Evolutionary conservation across 2,113 vertebrate genomes (phyloP).

Genomic region (Lophochroa leadbeateri): DNA sequence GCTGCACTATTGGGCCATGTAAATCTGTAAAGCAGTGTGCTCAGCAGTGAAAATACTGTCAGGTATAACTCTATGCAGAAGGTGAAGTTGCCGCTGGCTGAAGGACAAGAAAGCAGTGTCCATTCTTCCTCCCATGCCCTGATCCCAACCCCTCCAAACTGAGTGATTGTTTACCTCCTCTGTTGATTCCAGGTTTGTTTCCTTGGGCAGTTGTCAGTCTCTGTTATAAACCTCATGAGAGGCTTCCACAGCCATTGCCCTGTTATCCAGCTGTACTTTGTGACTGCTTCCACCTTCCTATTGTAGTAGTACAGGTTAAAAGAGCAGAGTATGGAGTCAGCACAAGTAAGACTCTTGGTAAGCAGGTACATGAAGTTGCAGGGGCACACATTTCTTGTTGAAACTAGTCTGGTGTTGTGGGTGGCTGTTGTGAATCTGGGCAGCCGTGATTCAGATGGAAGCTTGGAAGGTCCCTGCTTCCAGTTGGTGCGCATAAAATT

Average conservation of each 20-base stretch:
- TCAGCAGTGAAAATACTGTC: background rate
- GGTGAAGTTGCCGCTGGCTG: background rate
- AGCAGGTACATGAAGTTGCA: background rate
- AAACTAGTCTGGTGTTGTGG: background rate
- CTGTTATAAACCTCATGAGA: background rate
- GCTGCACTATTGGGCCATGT: rapidly evolving
- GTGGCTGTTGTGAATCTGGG: background rate
- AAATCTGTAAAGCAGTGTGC: background rate
- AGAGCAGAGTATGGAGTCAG: background rate
- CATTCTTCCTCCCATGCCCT: background rate
- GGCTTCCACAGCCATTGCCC: background rate
- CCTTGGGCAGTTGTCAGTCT: background rate
- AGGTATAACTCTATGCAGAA: background rate
- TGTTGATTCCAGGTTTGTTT: background rate
- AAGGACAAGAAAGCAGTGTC: background rate
- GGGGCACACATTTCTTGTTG: background rate
- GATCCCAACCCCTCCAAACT: rapidly evolving
- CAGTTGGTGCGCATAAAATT: background rate
- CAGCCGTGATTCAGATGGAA: background rate
- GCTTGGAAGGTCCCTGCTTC: background rate
- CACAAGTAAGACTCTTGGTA: background rate
- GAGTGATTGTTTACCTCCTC: background rate
- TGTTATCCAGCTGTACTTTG: background rate
- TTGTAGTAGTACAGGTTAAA: background rate
- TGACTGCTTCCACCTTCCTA: background rate